phyloP scores from a whole-genome alignment of 2,888 invertebrate species.

The Melolontha melolontha region DNA sequence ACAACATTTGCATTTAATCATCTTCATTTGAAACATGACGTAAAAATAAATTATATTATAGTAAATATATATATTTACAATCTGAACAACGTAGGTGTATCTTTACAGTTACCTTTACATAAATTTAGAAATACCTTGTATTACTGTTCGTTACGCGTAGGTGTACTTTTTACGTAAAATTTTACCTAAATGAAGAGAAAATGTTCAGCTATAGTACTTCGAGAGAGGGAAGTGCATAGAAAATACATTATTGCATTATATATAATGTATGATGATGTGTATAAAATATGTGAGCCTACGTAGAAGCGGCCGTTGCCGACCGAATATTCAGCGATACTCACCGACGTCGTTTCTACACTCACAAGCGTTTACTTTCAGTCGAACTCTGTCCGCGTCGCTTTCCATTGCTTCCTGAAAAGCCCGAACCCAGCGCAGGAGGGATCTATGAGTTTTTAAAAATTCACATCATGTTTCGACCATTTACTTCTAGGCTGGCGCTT shows the following conservation, averaged over 20 bases:
- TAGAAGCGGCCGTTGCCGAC: slow-evolving; percentile 14
- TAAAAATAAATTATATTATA: too few relatives aligned
- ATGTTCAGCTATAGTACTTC: neutral
- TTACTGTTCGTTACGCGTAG: too few relatives aligned
- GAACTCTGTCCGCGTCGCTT: slow-evolving; percentile 20
- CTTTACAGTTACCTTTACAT: too few relatives aligned
- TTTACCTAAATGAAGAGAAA: too few relatives aligned
- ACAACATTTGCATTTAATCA: too few relatives aligned
- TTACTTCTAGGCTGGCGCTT: slow-evolving; percentile 12
- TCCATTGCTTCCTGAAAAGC: slow-evolving; percentile 21
- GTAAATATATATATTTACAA: too few relatives aligned
- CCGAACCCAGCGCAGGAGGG: slow-evolving; percentile 1
- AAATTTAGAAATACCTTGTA: too few relatives aligned
- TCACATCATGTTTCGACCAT: slow-evolving; percentile 24
- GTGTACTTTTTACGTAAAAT: too few relatives aligned
- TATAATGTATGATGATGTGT: slow-evolving; percentile 21
- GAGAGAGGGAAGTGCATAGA: neutral
- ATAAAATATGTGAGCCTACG: slow-evolving; percentile 26
- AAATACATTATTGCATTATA: slow-evolving; percentile 23
- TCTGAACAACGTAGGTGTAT: too few relatives aligned
- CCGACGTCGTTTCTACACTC: slow-evolving; percentile 14
- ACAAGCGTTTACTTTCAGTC: slow-evolving; percentile 22
- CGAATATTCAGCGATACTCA: slow-evolving; percentile 24
- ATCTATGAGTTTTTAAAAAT: slow-evolving; percentile 9
- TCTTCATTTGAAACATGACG: too few relatives aligned